A percentile compares a stretch with the other conserved stretches of the same genome.
Conservation (phyloP, 2,797 vertebrate genomes). For the Hypotaenidia okinawae region DNA sequence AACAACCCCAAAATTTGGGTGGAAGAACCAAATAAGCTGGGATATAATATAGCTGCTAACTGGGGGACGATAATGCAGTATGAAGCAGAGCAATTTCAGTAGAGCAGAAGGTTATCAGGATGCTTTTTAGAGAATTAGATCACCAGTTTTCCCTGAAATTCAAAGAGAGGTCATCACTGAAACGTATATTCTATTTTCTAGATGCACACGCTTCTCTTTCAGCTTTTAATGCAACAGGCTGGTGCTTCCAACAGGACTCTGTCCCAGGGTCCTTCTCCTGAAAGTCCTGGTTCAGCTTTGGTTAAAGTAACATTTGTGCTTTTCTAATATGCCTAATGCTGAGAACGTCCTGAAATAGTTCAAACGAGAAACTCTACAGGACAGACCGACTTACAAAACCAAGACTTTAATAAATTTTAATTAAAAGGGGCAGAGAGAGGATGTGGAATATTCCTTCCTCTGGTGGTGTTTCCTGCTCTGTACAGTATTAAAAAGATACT, state of each 20-base stretch:
- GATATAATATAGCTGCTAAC: not conserved
- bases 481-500: conserved; percentile 7
- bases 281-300: not conserved
- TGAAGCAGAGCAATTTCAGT: not conserved
- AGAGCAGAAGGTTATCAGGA: not conserved
- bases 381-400: not conserved
- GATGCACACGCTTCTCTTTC: not conserved
- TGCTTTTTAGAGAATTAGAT: not conserved
- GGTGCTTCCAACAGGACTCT: not conserved
- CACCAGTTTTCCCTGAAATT: not conserved
- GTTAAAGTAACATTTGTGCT: not conserved
- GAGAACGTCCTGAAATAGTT: conserved; percentile 16
- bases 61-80: not conserved
- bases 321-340: not conserved
- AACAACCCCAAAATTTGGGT: not conserved
- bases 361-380: conserved; percentile 11
- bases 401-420: conserved; percentile 26
- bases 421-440: conserved; percentile 24
- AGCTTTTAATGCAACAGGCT: not conserved
- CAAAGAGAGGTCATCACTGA: not conserved
- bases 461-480: conserved; percentile 46
- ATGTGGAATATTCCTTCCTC: conserved; percentile 47
- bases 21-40: not conserved
- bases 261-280: not conserved
- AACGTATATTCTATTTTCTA: not conserved